Evolutionary conservation across 2,888 invertebrate species (phyloP).

Genomic region (Heliconius cydno): DNA sequence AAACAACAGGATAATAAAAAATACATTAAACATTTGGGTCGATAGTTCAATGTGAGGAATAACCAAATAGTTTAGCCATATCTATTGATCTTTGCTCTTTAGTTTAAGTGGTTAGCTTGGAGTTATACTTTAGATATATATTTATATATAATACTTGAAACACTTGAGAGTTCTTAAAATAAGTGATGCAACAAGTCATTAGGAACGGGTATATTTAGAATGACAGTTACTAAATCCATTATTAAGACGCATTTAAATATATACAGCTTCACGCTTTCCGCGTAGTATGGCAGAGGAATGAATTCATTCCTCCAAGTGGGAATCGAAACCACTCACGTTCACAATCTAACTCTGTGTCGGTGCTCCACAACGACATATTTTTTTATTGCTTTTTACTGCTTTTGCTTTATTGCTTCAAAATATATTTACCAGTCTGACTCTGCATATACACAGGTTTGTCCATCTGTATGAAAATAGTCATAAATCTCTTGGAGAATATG

Average conservation of each 20-base stretch:
- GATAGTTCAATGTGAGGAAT: background rate
- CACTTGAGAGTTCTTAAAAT: slow-evolving; percentile 22
- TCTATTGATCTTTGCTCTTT: slow-evolving; percentile 18
- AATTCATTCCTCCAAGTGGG: no score
- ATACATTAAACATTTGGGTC: slow-evolving; percentile 1
- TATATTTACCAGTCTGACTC: slow-evolving; percentile 88
- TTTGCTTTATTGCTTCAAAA: background rate
- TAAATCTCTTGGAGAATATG: slow-evolving; percentile 93
- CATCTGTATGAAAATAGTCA: slow-evolving; percentile 97
- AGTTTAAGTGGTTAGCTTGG: background rate
- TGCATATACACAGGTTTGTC: slow-evolving; percentile 98
- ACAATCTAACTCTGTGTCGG: no score
- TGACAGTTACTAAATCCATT: background rate
- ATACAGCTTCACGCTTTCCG: background rate
- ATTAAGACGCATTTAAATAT: background rate
- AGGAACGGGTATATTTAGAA: slow-evolving; percentile 5
- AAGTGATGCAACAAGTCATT: slow-evolving; percentile 32
- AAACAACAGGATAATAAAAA: background rate
- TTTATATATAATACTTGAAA: slow-evolving; percentile 2
- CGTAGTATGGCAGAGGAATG: no score
- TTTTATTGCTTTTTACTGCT: no score
- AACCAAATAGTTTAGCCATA: background rate
- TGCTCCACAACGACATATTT: background rate
- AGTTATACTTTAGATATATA: background rate
- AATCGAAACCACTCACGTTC: no score